Base-by-base conservation (phyloP, 2,888 invertebrate genomes). In the Eristalis pertinax region DNA sequence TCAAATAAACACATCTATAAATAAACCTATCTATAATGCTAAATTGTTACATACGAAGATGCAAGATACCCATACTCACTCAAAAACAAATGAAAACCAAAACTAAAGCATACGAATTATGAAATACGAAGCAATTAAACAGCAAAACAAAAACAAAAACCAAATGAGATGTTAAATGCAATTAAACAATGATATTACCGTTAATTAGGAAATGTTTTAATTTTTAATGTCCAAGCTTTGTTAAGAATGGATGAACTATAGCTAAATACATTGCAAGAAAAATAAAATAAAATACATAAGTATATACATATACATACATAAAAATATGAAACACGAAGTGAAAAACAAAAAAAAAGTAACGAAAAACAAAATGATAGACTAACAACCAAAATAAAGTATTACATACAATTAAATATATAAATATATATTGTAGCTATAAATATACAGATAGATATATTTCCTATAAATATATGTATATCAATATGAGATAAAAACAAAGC, bases 311-410 rank as follows among this genome's bases (percentile, higher is more conserved):
- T 29, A 73, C 69, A n/a, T n/a, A n/a, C 26, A 84, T 69, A 87
- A 50, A 72, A 35, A 76, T 63, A 67, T 41, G 58, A 77, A 72
- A 26, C 62, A 81, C 65, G 69, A 64, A 82, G 74, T 80, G 43
- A 84, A 62, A 83, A 32, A 29, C 60, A 63, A 62, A 38, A 58
- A 43, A 43, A 64, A 68, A 75, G n/a, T n/a, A n/a, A n/a, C n/a
- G n/a, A n/a, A n/a, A n/a, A n/a, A 19, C 78, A 73, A 78, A 69
- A 80, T 78, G 67, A 88, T 80, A 85, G 85, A 89, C 88, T 89
- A 89, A 89, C 75, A 85, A 89, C 88, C 82, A 86, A 81, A 80
- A 76, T 26, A 87, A 89, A 83, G 83, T 86, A 86, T 86, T 83
- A 87, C 72, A 29, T 83, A 83, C 70, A 79, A 81, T 62, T 74